Evolutionary conservation across 37 sponge, comb jelly and placozoan species (phyloP).

Genomic region (Hexactinellida sp.): DNA sequence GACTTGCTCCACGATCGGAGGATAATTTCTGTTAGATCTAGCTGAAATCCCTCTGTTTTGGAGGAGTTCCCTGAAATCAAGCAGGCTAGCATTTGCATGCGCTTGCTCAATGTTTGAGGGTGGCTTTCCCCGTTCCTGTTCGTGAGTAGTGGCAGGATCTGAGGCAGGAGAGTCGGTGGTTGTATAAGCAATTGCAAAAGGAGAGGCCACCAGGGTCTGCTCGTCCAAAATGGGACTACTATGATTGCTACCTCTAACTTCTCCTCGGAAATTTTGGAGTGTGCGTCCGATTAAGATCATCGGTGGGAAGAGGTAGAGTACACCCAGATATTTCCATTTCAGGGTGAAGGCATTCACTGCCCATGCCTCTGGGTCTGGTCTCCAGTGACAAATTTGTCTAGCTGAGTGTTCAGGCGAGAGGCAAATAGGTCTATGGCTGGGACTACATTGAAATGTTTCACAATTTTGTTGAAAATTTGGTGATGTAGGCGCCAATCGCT

Average conservation of each 20-base stretch:
- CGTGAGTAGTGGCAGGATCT: neutral
- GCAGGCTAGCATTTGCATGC: neutral
- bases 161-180: neutral
- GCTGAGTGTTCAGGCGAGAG: conserved; percentile 21
- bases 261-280: neutral
- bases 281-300: conserved; percentile 20
- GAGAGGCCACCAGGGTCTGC: conserved; percentile 1
- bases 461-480: neutral
- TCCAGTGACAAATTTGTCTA: conserved; percentile 2
- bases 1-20: neutral
- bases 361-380: neutral
- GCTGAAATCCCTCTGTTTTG: neutral
- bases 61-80: neutral
- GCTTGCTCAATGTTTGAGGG: neutral
- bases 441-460: neutral
- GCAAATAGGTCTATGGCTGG: neutral
- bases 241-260: neutral
- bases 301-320: neutral
- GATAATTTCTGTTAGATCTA: too few relatives aligned
- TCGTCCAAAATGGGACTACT: neutral
- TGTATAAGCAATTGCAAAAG: neutral
- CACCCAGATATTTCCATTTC: neutral
- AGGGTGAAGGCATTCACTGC: neutral
- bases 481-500: neutral
- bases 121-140: neutral